Evolutionary conservation across 2,888 invertebrate genomes (phyloP).

Genomic region (Aleiodes testaceus): DNA sequence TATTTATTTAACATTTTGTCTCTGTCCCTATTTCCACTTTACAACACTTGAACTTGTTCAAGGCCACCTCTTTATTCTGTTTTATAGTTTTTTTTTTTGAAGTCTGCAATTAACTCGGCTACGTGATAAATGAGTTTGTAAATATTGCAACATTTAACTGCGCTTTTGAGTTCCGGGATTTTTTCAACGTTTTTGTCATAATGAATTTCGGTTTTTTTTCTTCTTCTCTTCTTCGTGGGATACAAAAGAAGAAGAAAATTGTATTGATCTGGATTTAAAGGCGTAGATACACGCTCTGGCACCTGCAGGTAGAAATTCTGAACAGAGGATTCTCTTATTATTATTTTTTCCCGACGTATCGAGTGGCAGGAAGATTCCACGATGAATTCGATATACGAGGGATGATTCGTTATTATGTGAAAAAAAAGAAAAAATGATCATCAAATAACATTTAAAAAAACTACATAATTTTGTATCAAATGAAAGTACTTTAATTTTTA

Average conservation of each 20-base stretch:
- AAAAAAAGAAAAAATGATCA: background rate
- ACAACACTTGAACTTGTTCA: slow-evolving; percentile 2
- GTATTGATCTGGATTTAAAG: slow-evolving; percentile 45
- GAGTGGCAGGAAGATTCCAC: slow-evolving; percentile 67
- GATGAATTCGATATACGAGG: slow-evolving; percentile 64
- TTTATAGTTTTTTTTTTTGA: slow-evolving; percentile 1
- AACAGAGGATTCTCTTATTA: slow-evolving; percentile 10
- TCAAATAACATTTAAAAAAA: slow-evolving; percentile 3
- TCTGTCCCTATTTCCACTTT: slow-evolving; percentile 7
- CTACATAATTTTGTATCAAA: background rate
- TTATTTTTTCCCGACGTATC: slow-evolving; percentile 58
- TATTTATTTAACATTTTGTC: slow-evolving; percentile 29
- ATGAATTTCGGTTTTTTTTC: background rate
- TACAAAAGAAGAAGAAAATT: slow-evolving; percentile 37
- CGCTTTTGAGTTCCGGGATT: too few relatives aligned
- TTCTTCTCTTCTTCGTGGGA: background rate
- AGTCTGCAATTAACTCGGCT: background rate
- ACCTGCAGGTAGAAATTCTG: slow-evolving; percentile 51
- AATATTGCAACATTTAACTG: slow-evolving; percentile 39
- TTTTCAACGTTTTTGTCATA: slow-evolving; percentile 16
- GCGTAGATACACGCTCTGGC: slow-evolving; percentile 36
- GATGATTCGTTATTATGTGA: slow-evolving; percentile 65
- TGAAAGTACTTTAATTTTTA: slow-evolving; percentile 5
- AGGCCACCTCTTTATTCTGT: background rate
- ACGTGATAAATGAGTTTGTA: slow-evolving; percentile 12